Evolutionary conservation across 2,797 vertebrate species (phyloP), one percentile per base, ranked within the genome.

Genomic region (Gobio occitaniae): DNA sequence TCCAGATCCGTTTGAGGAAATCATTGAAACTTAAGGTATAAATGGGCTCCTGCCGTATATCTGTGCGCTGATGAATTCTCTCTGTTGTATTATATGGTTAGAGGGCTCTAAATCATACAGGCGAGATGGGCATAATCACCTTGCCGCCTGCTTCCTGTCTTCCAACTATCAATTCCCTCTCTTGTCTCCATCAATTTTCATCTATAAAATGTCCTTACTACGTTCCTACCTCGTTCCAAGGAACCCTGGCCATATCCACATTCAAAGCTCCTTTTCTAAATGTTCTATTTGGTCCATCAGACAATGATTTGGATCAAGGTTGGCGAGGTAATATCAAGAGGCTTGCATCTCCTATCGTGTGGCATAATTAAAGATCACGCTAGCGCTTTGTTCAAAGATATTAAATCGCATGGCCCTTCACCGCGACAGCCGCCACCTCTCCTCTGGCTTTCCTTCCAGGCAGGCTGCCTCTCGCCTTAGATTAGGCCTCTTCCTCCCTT

Each of bases 141-240:
- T 93, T 91, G 89, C 91, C 88, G 88, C 88, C 91, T 90, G 93
- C 93, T 94, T 94, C 92, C 92, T 94, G 92, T 94, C 92, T 90
- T 94, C 91, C 87, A 92, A 93, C 91, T 90, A 93, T 94, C 92
- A 94, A 92, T 92, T 92, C 90, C 89, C 88, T 90, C 89, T 89
- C 86, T 78, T 90, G 90, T 92, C 91, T 89, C 90, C 89, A 94
- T 95, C 92, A 91, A 93, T 95, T 94, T 94, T 90, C 89, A 87
- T 90, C 90, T 86, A 25, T 85, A 63, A 82, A 89, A 88, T 84
- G 47, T 48, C 41, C 59, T 87, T 75, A 6, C 68, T 9, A 48
- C 38, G 2, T 63, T 79, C 82, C 66, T 77, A 59, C 80, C 86
- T 32, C 63, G 17, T 21, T 59, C 72, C 81, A 56, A 66, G 63